These are phyloP conservation scores for Rhopalosiphum padi DNA, from an alignment of 1,140 invertebrate species.

Conservation along the genomic window DNA sequence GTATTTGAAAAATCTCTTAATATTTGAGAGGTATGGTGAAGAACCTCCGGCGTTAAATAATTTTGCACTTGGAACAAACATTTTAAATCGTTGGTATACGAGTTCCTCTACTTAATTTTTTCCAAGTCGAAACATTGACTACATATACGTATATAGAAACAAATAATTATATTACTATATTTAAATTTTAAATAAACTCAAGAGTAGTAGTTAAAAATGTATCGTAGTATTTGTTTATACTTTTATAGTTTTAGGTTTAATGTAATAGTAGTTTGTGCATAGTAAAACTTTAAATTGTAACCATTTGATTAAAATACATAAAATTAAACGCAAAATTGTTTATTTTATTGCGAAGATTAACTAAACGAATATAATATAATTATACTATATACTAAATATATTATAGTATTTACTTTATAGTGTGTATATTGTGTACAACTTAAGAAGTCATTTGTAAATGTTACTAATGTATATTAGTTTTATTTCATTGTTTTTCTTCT, in stretches of 20 bases:
- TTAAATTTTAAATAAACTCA: not conserved
- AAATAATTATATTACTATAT: not conserved
- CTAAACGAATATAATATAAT: not conserved
- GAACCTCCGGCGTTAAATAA: not conserved
- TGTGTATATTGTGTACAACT: too few relatives aligned
- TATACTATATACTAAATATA: not conserved
- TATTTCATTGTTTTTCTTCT: not conserved
- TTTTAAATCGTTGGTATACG: not conserved
- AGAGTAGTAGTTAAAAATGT: not conserved
- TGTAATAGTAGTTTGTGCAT: not conserved
- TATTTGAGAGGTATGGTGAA: too few relatives aligned
- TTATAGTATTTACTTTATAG: not conserved
- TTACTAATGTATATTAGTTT: not conserved
- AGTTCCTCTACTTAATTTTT: not conserved
- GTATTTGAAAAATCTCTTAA: not conserved
- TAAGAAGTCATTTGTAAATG: not conserved
- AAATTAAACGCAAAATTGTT: conserved; percentile 6
- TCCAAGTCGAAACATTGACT: not conserved
- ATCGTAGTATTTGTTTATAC: not conserved
- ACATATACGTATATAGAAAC: not conserved
- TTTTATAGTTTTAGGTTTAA: not conserved
- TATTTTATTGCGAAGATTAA: conserved; percentile 2
- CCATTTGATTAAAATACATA: not conserved
- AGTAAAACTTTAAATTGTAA: not conserved
- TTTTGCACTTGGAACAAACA: not conserved